Evolutionary conservation across 2,888 invertebrate genomes (phyloP), one percentile per base, ranked within the genome.

Genomic region (Catocala fraxini): DNA sequence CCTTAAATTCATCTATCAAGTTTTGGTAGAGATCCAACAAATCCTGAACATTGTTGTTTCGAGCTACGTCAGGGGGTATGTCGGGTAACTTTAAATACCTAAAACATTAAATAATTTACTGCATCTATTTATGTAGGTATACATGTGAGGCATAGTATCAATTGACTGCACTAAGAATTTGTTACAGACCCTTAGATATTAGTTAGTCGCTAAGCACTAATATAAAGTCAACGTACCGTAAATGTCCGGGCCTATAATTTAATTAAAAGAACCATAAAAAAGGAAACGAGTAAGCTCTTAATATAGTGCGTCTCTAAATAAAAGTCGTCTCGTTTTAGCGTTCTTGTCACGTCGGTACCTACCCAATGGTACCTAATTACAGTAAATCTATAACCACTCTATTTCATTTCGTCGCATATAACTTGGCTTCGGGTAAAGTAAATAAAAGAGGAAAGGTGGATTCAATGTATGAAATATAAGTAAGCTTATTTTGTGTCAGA

Each of bases 1-100:
- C 95, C 87, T 98, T 98, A 89, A 98, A 98, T 79, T 97, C 96
- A 58, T 97, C 96, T 71, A 98, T 97, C 52, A 97, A 89, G 68
- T 95, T 95, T 70, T 96, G 96, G 85, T 98, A 97, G 79, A 97
- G 95, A 70, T 96, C 95, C 75, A 97, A 95, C 33, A 97, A 89
- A 70, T 96, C 96, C 71, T 95, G 95, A 42, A 98, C 95, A 56
- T 97, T 97, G 45, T 96, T 95, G 81, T 98, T 98, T 7, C 96
- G 95, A 56, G 96, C 92, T 56, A 97, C 96, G 70, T 97, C 97
- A 1, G 95, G 90, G 0, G 97, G 97, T 56, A 98, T 95, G 56
- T 97, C 97, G 2, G 97, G 95, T 12, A 95, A 83, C 76, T 94
- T 92, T 62, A 95, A 79, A 79, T 93, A 95, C 70, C 95, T 95